Evolutionary conservation across 2,888 invertebrate genomes (phyloP).

Genomic region (Lordiphosa andalusiaca): DNA sequence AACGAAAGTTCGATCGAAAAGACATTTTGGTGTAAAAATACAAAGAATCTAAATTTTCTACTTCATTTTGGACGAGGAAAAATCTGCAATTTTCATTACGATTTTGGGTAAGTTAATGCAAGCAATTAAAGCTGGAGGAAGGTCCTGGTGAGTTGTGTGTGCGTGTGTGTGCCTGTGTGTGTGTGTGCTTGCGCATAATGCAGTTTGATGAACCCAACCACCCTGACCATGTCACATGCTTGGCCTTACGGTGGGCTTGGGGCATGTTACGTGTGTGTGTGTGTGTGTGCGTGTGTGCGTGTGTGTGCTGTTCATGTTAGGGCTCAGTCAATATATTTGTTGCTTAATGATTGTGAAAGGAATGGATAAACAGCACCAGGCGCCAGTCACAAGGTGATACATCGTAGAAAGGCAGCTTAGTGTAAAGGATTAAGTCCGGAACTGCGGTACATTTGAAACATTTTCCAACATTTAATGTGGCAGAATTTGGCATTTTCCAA

Average conservation of each 20-base stretch:
- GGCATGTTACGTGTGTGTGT: not conserved
- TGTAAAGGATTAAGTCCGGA: too few species aligned
- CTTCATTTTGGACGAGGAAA: not conserved
- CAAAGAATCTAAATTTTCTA: not conserved
- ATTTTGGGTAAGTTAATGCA: slow-evolving; percentile 2
- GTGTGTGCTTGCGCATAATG: slow-evolving; percentile 46
- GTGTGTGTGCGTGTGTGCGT: not conserved
- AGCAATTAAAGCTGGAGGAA: not conserved
- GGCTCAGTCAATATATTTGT: slow-evolving; percentile 49
- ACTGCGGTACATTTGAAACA: too few species aligned
- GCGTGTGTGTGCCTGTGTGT: not conserved
- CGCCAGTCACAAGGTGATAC: not conserved
- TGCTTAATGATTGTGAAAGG: slow-evolving; percentile 65
- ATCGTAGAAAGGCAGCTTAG: not conserved
- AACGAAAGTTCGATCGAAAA: too few species aligned
- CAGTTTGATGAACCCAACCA: slow-evolving; percentile 42
- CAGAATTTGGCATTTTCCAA: too few species aligned
- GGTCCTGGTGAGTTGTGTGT: not conserved
- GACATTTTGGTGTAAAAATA: not conserved
- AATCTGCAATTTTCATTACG: not conserved
- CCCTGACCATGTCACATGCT: slow-evolving; percentile 7
- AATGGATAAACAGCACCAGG: slow-evolving; percentile 16
- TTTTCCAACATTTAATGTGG: too few species aligned
- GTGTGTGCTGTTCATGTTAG: slow-evolving; percentile 24
- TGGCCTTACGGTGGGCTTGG: not conserved